Conservation (phyloP, 2,113 vertebrate species). For the Atlantisia rogersi region DNA sequence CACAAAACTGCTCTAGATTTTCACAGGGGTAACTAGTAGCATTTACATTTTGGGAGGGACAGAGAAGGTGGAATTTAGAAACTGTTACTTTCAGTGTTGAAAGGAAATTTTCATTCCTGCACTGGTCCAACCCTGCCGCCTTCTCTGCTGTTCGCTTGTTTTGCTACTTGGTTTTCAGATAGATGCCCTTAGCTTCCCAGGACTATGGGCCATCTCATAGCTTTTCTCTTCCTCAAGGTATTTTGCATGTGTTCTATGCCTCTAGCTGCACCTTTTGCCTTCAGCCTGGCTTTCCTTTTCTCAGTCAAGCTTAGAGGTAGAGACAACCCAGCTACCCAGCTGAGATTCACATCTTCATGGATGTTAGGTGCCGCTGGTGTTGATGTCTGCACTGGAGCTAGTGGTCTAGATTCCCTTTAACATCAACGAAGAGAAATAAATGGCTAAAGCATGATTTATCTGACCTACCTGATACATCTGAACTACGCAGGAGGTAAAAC, state of each 20-base stretch:
- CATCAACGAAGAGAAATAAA: not conserved
- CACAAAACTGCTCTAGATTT: slow-evolving; percentile 58
- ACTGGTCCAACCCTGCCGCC: not conserved
- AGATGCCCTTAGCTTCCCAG: not conserved
- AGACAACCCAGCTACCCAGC: not conserved
- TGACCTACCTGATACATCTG: not conserved
- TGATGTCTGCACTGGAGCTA: not conserved
- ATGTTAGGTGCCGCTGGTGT: not conserved
- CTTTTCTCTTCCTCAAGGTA: not conserved
- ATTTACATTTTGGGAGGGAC: slow-evolving; percentile 65
- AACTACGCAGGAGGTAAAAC: not conserved
- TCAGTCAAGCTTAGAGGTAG: not conserved
- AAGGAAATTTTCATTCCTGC: slow-evolving; percentile 34
- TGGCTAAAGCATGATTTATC: not conserved
- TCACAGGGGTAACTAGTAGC: slow-evolving; percentile 36
- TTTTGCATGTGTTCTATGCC: not conserved
- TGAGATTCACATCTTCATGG: not conserved
- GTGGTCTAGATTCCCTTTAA: not conserved
- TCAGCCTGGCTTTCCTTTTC: not conserved
- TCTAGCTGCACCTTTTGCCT: not conserved
- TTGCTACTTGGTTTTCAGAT: not conserved
- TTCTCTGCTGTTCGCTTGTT: not conserved
- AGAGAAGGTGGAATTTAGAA: slow-evolving; percentile 57
- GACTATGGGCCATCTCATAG: not conserved
- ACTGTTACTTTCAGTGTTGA: slow-evolving; percentile 45